phyloP scores from a whole-genome alignment of 2,113 vertebrate genomes.

The Xyliphius kryptos region DNA sequence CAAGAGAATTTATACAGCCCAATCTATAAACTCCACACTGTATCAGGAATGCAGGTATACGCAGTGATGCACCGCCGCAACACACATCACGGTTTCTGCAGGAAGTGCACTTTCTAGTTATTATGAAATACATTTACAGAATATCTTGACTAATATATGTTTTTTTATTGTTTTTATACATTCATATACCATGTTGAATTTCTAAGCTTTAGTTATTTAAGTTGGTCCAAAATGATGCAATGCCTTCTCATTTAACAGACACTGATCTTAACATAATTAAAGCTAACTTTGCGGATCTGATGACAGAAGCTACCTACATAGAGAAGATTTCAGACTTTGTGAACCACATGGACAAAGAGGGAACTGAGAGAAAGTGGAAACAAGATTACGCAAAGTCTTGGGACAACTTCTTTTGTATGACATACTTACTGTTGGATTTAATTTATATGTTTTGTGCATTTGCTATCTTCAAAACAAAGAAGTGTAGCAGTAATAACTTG shows the following conservation, averaged over 20 bases:
- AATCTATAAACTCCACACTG: too few species aligned
- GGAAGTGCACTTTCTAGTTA: too few species aligned
- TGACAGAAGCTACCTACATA: background rate
- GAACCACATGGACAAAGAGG: conserved; percentile 3
- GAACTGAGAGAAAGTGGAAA: background rate
- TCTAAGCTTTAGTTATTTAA: too few species aligned
- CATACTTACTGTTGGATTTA: conserved; percentile 10
- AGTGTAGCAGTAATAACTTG: conserved; percentile 18
- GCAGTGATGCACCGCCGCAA: too few species aligned
- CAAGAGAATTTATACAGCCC: too few species aligned
- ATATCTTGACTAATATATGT: too few species aligned
- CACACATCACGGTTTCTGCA: too few species aligned
- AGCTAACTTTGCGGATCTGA: background rate
- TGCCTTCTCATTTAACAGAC: conserved; percentile 4
- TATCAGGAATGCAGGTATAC: too few species aligned
- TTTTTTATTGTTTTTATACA: too few species aligned
- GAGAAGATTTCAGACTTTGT: conserved; percentile 23
- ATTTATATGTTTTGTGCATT: conserved; percentile 17
- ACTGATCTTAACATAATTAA: background rate
- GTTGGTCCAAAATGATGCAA: background rate
- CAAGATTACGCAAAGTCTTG: conserved; percentile 1
- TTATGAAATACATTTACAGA: too few species aligned
- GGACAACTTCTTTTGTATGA: conserved; percentile 24
- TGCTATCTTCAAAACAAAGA: background rate
- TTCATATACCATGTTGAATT: too few species aligned